Percentiles rank a stretch among this genome's conserved stretches.
These are phyloP conservation scores for Drosophila basisetae DNA, from an alignment of 2,888 invertebrate genomes.

Conservation along the genomic window DNA sequence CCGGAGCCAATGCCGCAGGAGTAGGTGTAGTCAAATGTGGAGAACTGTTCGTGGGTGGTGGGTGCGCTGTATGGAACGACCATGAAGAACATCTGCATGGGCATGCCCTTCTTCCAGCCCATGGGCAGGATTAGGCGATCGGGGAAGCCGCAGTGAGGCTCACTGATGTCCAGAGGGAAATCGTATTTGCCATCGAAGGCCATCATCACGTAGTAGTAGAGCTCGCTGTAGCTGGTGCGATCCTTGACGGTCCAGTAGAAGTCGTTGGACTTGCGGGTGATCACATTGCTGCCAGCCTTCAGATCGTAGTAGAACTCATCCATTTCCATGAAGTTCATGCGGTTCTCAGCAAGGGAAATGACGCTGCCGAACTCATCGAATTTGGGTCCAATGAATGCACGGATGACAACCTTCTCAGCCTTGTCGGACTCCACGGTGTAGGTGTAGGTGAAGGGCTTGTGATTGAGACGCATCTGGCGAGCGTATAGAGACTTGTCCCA, in stretches of 20 bases:
- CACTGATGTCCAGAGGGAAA: conserved; percentile 85
- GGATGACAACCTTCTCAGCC: conserved; percentile 87
- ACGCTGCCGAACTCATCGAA: conserved; percentile 87
- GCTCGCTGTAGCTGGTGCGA: conserved; percentile 85
- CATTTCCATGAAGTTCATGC: conserved; percentile 88
- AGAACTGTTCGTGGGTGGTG: conserved; percentile 78
- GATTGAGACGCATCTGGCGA: conserved; percentile 90
- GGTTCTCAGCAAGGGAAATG: conserved; percentile 87
- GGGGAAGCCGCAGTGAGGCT: conserved; percentile 87
- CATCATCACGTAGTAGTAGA: conserved; percentile 86
- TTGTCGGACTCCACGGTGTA: conserved; percentile 88
- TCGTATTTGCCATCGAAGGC: conserved; percentile 85
- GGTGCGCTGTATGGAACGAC: conserved; percentile 86
- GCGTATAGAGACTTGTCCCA: conserved; percentile 85
- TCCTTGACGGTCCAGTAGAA: conserved; percentile 87
- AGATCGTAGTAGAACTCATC: conserved; percentile 88
- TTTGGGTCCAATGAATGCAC: conserved; percentile 90
- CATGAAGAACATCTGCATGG: conserved; percentile 88
- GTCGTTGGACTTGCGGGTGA: conserved; percentile 79
- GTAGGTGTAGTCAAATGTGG: conserved; percentile 86
- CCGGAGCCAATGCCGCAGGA: conserved; percentile 87
- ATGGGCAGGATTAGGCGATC: conserved; percentile 89
- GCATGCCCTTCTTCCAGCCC: conserved; percentile 88
- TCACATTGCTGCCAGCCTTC: conserved; percentile 85
- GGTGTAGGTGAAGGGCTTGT: conserved; percentile 88